Percentiles rank a stretch among this genome's conserved stretches.
phyloP scores from a whole-genome alignment of 2,888 invertebrate species.

The Drosophila dives region DNA sequence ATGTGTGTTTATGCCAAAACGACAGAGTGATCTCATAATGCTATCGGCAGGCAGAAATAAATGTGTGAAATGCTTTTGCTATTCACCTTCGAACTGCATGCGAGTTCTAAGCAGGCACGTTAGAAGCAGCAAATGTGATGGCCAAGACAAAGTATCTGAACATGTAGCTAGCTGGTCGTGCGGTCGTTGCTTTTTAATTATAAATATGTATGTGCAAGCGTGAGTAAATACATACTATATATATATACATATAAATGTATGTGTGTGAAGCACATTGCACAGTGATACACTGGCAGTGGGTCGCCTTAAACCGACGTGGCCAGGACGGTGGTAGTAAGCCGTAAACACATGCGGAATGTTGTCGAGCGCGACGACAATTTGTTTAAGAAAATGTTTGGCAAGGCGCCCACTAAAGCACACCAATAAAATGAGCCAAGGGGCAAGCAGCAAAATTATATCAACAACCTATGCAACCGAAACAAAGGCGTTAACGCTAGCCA shows the following conservation, averaged over 20 bases:
- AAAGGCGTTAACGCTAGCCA: slow-evolving; percentile 24
- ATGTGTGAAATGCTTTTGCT: slow-evolving; percentile 53
- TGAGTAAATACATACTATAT: slow-evolving; percentile 3
- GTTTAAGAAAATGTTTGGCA: slow-evolving; percentile 82
- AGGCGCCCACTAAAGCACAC: slow-evolving; percentile 81
- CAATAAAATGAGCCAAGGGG: slow-evolving; percentile 60
- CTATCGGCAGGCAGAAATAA: slow-evolving; percentile 33
- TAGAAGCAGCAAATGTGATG: slow-evolving; percentile 41
- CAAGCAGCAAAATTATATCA: slow-evolving; percentile 35
- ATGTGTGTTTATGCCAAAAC: not conserved
- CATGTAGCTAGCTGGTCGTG: slow-evolving; percentile 37
- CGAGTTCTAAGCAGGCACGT: slow-evolving; percentile 24
- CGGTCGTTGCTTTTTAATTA: slow-evolving; percentile 67
- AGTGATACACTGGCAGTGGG: slow-evolving; percentile 68
- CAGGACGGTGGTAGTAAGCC: slow-evolving; percentile 64
- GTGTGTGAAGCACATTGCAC: slow-evolving; percentile 36
- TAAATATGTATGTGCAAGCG: slow-evolving; percentile 48
- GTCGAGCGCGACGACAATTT: slow-evolving; percentile 84
- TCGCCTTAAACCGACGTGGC: slow-evolving; percentile 41
- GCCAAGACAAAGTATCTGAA: slow-evolving; percentile 61
- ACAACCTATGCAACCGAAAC: slow-evolving; percentile 30
- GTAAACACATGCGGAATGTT: slow-evolving; percentile 80
- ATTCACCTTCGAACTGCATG: slow-evolving; percentile 19
- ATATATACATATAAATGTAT: slow-evolving; percentile 1
- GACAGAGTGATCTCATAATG: slow-evolving; percentile 18